A percentile compares a stretch with the other conserved stretches of the same genome.
Evolutionary conservation across 2,797 vertebrate genomes (phyloP).

Genomic region (Hapalemur alaotrensis): DNA sequence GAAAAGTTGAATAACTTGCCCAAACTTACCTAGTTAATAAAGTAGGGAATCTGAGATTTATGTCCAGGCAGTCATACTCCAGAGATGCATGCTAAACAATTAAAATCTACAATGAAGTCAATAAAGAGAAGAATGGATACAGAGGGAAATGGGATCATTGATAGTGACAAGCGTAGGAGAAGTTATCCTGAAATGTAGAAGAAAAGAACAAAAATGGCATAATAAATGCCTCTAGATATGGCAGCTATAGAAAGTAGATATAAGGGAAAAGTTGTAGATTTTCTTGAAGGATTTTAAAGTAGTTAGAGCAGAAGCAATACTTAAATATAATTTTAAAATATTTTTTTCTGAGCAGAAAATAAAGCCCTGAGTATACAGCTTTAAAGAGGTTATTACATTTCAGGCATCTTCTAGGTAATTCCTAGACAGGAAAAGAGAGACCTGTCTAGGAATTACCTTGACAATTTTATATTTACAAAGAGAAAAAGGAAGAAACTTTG

Average conservation of each 20-base stretch:
- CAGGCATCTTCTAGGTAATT: not conserved
- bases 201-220: not conserved
- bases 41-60: not conserved
- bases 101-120: not conserved
- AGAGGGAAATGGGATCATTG: not conserved
- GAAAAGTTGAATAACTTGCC: not conserved
- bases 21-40: not conserved
- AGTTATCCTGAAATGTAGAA: not conserved
- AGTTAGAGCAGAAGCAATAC: not conserved
- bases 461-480: constrained; percentile 8
- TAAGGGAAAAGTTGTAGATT: not conserved
- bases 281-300: constrained; percentile 7
- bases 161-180: not conserved
- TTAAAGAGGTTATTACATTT: not conserved
- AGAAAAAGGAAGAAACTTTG: not conserved
- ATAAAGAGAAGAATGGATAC: not conserved
- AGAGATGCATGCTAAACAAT: not conserved
- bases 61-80: not conserved
- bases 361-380: not conserved
- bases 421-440: not conserved
- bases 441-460: not conserved
- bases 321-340: not conserved
- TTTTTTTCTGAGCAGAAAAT: constrained; percentile 9
- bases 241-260: not conserved
- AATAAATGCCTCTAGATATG: not conserved